Conservation (phyloP, 2,797 vertebrate genomes). For the Sebastolobus altivelis region DNA sequence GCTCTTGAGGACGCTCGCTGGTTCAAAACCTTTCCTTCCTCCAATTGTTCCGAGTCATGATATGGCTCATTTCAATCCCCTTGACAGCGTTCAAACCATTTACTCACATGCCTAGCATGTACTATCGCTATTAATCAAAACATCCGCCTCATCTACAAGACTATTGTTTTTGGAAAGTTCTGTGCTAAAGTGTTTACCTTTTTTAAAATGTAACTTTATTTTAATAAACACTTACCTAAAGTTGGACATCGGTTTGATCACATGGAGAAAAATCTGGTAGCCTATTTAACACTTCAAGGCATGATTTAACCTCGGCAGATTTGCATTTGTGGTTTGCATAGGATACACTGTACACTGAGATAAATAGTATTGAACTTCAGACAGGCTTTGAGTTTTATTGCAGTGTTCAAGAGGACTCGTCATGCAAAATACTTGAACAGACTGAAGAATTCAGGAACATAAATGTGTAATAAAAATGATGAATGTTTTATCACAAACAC, state of each 20-base stretch:
- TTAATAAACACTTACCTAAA: constrained; percentile 12
- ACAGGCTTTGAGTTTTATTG: constrained; percentile 1
- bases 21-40: constrained; percentile 74
- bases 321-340: constrained; percentile 41
- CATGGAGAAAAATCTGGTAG: not conserved
- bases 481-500: not conserved
- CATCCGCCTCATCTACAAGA: not conserved
- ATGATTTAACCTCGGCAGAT: not conserved
- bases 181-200: not conserved
- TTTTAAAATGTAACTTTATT: not conserved
- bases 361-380: not conserved
- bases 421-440: not conserved
- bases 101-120: constrained; percentile 24
- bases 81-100: constrained; percentile 34
- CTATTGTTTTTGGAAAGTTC: not conserved
- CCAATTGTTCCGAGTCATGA: constrained; percentile 70
- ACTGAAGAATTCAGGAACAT: not conserved
- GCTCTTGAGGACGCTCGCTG: constrained; percentile 25
- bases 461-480: not conserved
- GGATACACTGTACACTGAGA: not conserved
- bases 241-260: not conserved
- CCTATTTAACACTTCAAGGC: not conserved
- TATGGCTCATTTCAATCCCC: constrained; percentile 50
- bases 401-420: not conserved
- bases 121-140: constrained; percentile 34